Base-by-base conservation (phyloP, 2,797 vertebrate species). In the Lepidocolaptes lacrymiger region DNA sequence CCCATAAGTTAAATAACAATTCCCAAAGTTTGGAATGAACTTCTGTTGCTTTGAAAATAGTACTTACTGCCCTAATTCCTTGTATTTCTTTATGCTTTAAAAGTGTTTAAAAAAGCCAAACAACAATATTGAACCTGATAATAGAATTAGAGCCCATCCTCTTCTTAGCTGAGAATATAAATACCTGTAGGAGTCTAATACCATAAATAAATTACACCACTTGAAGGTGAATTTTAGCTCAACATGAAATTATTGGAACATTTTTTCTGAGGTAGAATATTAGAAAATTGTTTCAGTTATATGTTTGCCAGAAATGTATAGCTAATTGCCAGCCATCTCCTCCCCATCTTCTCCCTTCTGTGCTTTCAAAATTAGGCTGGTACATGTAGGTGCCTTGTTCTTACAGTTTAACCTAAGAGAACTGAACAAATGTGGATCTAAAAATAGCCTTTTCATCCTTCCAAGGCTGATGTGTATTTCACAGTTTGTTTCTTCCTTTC, bases 401-500 rank as follows among this genome's bases (percentile, higher is more conserved):
- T 21, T 73, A 36, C 46, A 24, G 55, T 32, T 68, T 34, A 81
- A 62, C 36, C 37, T 26, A 7, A n/a, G 73, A 63, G 59, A 76
- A 36, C 19, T 10, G 71, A 69, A 63, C 2, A 8, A 52, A 22
- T 3, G 54, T 37, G 66, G 30, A 30, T 72, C 54, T 41, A 32
- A 69, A 46, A 55, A 19, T 0, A 76, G 34, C 16, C 41, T 73
- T 62, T 46, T 17, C 6, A 0, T 30, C 72, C 51, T 64, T 36
- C 43, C 9, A 14, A 26, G 49, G 55, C 81, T 74, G 72, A 23
- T 2, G 1, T 20, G 12, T 10, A 4, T 95, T 88, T 95, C 78
- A 94, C 1, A 5, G 27, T 87, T 91, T 97, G 83, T 98, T 92
- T 92, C 94, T 98, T 98, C 86, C 93, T 94, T 98, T 98, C 19